Base-by-base conservation (phyloP, 2,113 vertebrate species). In the Chionomys nivalis region DNA sequence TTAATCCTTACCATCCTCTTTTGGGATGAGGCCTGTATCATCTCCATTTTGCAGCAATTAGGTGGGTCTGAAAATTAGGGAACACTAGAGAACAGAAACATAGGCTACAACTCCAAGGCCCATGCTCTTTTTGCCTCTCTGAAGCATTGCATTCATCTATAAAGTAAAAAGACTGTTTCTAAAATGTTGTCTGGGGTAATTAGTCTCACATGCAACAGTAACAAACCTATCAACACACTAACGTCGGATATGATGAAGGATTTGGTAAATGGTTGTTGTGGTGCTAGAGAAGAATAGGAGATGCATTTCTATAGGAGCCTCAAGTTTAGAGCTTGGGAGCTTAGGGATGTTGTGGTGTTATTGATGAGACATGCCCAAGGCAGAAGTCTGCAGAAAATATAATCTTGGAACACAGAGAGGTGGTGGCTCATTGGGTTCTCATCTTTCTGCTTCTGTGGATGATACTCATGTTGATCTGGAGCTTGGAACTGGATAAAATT, bases 31-130 rank as follows among this genome's bases (percentile, higher is more conserved):
- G 3, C 85, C 83, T 97, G 55, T 88, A 58, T 87, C 86, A 93
- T 76, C 16, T 63, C 90, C 24, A 63, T 97, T 96, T 98, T 81
- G 94, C 36, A 97, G 78, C 94, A 95, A 90, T 81, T 73, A 79
- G 73, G 23, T 66, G n/a, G n/a, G 36, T 65, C 39, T 87, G 65
- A 92, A 72, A 77, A n/a, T 89, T 0, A 65, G n/a, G 26, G 28
- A 92, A 65, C 66, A 87, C 31, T 44, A 63, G 10, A 23, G 24
- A 85, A 61, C 8, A 26, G 55, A 92, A 94, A 88, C 19, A 31
- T 68, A 85, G 52, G n/a, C 4, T 87, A 44, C 23, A 4, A 83
- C 13, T 87, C 11, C 16, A 42, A 94, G n/a, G 13, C 31, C 24
- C 52, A 4, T 58, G 10, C 16, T 49, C 21, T 70, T 77, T 58